Evolutionary conservation across 35 echinoderm and acorn worm genomes (phyloP), one percentile per base, ranked within the genome.

Genomic region (Ophioderma brevispina): DNA sequence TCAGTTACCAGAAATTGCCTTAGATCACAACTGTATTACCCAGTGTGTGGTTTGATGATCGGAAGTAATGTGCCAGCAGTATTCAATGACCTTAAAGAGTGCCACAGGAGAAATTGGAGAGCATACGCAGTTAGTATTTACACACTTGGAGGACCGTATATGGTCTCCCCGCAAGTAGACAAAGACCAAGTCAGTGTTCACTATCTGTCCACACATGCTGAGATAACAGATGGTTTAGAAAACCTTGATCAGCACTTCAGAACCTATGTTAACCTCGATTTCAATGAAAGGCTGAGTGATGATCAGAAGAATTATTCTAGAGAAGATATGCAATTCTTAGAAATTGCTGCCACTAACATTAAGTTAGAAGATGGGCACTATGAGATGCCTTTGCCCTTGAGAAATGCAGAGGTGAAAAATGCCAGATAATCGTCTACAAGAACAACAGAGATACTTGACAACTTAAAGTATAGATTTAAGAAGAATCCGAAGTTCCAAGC

Each of bases 331-430:
- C 11, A 39, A 30, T 96, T 96, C 31, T 46, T 81, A 21, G 30
- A 85, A 34, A 92, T 82, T 33, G 76, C 94, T 75, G 43, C 90
- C 25, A 79, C 83, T 5, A 93, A 87, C 15, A 56, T 90, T 31
- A 93, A 70, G 52, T 39, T 86, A 8, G 56, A 81, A 56, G 87
- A 93, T 82, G 91, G 83, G 23, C 88, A 87, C 64, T 94, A 91
- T 85, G 82, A 90, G 52, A 84, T 92, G 36, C 88, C 79, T 31
- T 80, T 97, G 37, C 95, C 95, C 25, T 52, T 97, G 34, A 89
- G 80, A 39, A 46, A 79, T 33, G 39, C 64, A 41, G 90, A 49
- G 39, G 70, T 89, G n/a, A 1, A 79, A 80, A 23, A 78, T 96
- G 78, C 94, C 94, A 18, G 80, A 92, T 81, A 96, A 96, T 81